A percentile compares a stretch with the other conserved stretches of the same genome.
These are phyloP conservation scores for Callimorpha dominula DNA, from an alignment of 2,888 invertebrate species.

Conservation along the genomic window DNA sequence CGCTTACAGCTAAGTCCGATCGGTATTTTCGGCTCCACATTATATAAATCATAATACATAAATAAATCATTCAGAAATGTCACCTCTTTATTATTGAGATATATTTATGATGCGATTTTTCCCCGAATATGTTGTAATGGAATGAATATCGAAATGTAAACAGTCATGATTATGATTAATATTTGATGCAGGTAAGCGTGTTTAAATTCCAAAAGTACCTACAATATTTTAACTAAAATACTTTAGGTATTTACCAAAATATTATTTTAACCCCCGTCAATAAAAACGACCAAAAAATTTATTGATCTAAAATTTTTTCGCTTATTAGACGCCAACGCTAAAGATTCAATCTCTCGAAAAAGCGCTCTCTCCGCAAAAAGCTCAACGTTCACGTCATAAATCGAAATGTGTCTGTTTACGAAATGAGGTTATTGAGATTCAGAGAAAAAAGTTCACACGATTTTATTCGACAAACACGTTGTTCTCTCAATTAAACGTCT, in stretches of 20 bases:
- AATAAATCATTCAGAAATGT: constrained; percentile 72
- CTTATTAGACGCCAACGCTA: background rate
- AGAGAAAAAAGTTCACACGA: constrained; percentile 75
- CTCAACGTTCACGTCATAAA: constrained; percentile 49
- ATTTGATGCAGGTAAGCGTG: constrained; percentile 30
- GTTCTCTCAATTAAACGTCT: constrained; percentile 82
- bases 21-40: constrained; percentile 81
- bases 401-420: constrained; percentile 49
- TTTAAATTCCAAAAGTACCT: constrained; percentile 16
- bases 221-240: background rate
- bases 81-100: constrained; percentile 73
- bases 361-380: constrained; percentile 20
- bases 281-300: background rate
- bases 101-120: constrained; percentile 64
- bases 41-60: constrained; percentile 75
- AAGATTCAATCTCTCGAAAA: constrained; percentile 3
- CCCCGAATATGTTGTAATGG: constrained; percentile 56
- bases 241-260: background rate
- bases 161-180: constrained; percentile 40
- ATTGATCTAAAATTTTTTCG: background rate
- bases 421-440: constrained; percentile 65
- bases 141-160: constrained; percentile 44
- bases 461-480: constrained; percentile 73
- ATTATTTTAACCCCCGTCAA: background rate
- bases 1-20: constrained; percentile 81